Conservation (phyloP, 2,888 invertebrate species). For the Laspeyria flexula region DNA sequence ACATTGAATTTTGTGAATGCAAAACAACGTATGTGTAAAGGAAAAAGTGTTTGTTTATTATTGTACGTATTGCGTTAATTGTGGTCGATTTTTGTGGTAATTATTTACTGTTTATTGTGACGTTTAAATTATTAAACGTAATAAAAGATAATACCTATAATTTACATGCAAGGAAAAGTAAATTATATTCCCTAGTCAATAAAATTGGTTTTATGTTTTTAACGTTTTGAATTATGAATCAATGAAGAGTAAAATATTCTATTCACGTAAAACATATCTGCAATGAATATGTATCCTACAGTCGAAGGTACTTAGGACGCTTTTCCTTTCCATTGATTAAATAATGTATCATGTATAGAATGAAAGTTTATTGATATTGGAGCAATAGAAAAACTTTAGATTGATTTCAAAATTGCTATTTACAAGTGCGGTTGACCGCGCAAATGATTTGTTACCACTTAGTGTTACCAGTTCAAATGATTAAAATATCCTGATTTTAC, state of each 20-base stretch:
- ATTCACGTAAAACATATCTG: too few relatives aligned
- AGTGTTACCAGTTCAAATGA: constrained; percentile 28
- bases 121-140: too few relatives aligned
- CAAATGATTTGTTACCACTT: constrained; percentile 44
- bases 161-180: too few relatives aligned
- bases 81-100: constrained; percentile 16
- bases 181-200: too few relatives aligned
- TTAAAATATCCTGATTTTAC: constrained; percentile 5
- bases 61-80: constrained; percentile 3
- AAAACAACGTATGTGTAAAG: constrained; percentile 6
- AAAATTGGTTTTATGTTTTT: too few relatives aligned
- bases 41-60: constrained; percentile 16
- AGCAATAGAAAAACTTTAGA: constrained; percentile 61
- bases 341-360: constrained; percentile 11
- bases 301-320: too few relatives aligned
- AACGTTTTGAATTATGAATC: too few relatives aligned
- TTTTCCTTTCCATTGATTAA: background rate
- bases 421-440: constrained; percentile 72
- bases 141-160: too few relatives aligned
- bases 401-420: constrained; percentile 71
- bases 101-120: too few relatives aligned
- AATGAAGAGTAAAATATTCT: too few relatives aligned
- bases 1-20: constrained; percentile 2
- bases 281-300: too few relatives aligned
- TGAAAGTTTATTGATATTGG: constrained; percentile 50